Evolutionary conservation across 2,888 invertebrate species (phyloP), one percentile per base, ranked within the genome.

Genomic region (Apoderus coryli): DNA sequence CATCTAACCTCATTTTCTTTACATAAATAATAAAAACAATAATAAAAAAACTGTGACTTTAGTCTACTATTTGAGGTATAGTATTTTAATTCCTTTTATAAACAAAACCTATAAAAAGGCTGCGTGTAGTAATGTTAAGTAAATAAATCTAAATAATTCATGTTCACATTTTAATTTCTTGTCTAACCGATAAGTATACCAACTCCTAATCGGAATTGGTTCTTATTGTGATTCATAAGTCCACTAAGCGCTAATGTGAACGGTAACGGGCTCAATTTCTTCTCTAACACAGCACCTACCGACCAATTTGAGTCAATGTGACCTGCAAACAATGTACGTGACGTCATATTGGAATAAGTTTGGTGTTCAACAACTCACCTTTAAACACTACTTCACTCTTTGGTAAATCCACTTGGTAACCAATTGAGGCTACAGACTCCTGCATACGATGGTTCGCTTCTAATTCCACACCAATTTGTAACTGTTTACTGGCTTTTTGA

Each of bases 341-440:
- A 19, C 19, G 6, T 7, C 6, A 19, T 19, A 6, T 19, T 7
- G 6, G n/a, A 19, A n/a, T n/a, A 19, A 7, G 6, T 24, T 6
- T 10, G 10, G 5, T 5, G 10, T 10, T 7, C 5, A 24, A 24
- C 6, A 5, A 6, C 23, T 49, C 53, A 90, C 92, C 95, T 77
- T 79, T 82, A 57, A 95, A 93, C 29, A 81, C 72, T 47, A 92
- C 71, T 58, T 93, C 90, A 31, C 92, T 90, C 58, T 89, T 89
- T 25, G 93, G 92, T 54, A 96, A 69, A 58, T 92, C 92, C 40
- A 86, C 75, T 62, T 95, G 92, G 62, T 96, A 96, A 7, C 84
- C 93, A 44, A 95, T 68, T 3, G 90, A 82, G 32, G 88, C 88
- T 4, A 81, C 76, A 2, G 89, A 81, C 59, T 95, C 92, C 60